Percentiles rank a stretch among this genome's conserved stretches.
Evolutionary conservation across 2,888 invertebrate species (phyloP).

Genomic region (Heteromyza rotundicornis): DNA sequence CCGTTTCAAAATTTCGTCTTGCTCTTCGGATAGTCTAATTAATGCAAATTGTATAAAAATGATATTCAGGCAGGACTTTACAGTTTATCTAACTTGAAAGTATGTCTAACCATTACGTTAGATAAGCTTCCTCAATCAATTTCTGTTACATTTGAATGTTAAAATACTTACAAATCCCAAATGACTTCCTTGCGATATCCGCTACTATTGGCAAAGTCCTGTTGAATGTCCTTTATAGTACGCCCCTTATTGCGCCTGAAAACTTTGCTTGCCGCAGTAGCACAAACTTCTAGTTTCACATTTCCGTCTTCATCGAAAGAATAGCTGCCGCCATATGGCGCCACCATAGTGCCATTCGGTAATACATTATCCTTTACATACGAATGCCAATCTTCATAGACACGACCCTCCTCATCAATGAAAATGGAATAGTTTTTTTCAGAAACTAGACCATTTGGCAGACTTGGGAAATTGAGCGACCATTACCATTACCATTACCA

Average conservation of each 20-base stretch:
- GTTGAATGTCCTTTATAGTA: constrained; percentile 44
- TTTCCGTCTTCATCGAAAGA: constrained; percentile 22
- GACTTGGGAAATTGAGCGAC: no score
- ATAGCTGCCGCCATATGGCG: constrained; percentile 62
- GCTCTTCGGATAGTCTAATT: no score
- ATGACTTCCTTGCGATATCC: constrained; percentile 45
- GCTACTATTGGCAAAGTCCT: constrained; percentile 46
- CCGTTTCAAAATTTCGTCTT: no score
- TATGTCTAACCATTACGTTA: neutral
- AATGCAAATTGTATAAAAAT: no score
- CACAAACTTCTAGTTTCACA: constrained; percentile 41
- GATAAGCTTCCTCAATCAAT: no score
- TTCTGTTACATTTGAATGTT: no score
- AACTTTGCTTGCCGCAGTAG: constrained; percentile 49
- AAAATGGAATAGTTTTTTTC: no score
- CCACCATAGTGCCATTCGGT: constrained; percentile 61
- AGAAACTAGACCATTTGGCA: no score
- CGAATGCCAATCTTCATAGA: constrained; percentile 63
- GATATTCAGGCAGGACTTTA: no score
- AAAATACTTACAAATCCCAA: constrained; percentile 54
- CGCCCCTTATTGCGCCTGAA: no score
- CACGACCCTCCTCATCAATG: constrained; percentile 59
- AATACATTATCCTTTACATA: constrained; percentile 62
- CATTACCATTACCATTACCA: no score
- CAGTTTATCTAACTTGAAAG: no score